A percentile compares a stretch with the other conserved stretches of the same genome.
Evolutionary conservation across 2,113 vertebrate genomes (phyloP).

Genomic region (Pterocles gutturalis): DNA sequence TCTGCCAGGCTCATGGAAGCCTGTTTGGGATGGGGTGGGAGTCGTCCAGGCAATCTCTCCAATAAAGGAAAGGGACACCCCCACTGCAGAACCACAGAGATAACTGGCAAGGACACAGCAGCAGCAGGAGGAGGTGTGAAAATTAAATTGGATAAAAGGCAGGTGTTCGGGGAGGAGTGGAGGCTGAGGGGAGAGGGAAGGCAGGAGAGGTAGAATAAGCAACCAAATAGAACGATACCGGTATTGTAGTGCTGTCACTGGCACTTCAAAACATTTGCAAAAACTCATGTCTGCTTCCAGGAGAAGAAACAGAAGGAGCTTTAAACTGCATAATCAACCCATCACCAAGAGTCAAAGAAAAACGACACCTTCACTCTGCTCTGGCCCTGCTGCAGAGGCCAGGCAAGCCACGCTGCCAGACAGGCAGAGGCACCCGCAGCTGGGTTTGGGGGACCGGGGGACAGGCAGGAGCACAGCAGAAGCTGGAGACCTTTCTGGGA

Average conservation of each 20-base stretch:
- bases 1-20: background rate
- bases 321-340: background rate
- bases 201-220: background rate
- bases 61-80: background rate
- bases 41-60: background rate
- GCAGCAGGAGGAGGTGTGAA: conserved; percentile 52
- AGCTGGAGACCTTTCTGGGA: too few relatives aligned
- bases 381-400: background rate
- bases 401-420: background rate
- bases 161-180: conserved; percentile 5
- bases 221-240: background rate
- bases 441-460: background rate
- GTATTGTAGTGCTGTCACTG: background rate
- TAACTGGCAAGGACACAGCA: background rate
- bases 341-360: background rate
- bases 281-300: background rate
- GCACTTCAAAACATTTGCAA: background rate
- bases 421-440: background rate
- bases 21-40: background rate
- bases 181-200: background rate
- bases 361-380: fast-evolving
- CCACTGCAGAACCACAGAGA: background rate
- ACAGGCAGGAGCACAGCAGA: too few relatives aligned
- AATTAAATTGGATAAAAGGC: conserved; percentile 69
- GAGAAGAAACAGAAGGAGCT: background rate